Percentiles rank a stretch among this genome's conserved stretches.
These are phyloP conservation scores for Melinopterus prodromus DNA, from an alignment of 2,888 invertebrate species.

Conservation along the genomic window DNA sequence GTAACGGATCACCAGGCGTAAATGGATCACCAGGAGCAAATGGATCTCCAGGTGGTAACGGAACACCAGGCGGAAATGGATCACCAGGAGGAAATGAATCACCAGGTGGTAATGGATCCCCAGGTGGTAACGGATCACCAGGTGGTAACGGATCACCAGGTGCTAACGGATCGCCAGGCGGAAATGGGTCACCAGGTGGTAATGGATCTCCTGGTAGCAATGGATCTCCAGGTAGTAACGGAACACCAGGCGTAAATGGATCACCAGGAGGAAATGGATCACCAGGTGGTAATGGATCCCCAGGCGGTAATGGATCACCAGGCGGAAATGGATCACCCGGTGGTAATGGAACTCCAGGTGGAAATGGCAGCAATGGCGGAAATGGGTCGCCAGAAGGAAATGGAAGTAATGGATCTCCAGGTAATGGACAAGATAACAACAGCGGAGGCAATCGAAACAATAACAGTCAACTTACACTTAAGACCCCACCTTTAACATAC, in stretches of 20 bases:
- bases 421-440: not conserved
- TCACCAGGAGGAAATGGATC: conserved; percentile 30
- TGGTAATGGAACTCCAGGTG: conserved; percentile 1
- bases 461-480: not conserved
- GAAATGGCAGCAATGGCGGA: not conserved
- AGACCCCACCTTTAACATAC: not conserved
- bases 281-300: conserved; percentile 20
- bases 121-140: conserved; percentile 32
- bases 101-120: conserved; percentile 33
- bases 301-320: conserved; percentile 18
- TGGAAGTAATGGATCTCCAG: not conserved
- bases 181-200: conserved; percentile 53
- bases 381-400: not conserved
- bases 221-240: conserved; percentile 31
- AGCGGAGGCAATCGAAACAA: not conserved
- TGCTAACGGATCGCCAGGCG: conserved; percentile 34
- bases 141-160: conserved; percentile 31
- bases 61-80: not conserved
- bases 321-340: conserved; percentile 30
- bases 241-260: conserved; percentile 32
- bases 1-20: not conserved
- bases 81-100: conserved; percentile 26
- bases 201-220: conserved; percentile 38
- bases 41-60: conserved; percentile 17
- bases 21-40: not conserved